Conservation (phyloP, 2,797 vertebrate genomes). For the Enteromius viviparus region DNA sequence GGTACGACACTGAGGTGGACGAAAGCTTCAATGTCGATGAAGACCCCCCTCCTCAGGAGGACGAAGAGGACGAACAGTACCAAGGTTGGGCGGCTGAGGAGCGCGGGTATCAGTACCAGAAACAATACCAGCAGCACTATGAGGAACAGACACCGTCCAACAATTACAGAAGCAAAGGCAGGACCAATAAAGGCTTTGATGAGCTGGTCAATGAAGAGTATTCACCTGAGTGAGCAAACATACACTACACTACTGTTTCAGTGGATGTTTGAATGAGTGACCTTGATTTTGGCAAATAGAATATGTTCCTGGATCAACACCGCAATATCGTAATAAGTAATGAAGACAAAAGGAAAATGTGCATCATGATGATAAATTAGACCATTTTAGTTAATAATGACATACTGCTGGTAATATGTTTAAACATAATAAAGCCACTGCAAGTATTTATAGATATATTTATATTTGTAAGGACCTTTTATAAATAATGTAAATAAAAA, state of each 20-base stretch:
- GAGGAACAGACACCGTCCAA: constrained; percentile 28
- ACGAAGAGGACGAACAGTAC: constrained; percentile 72
- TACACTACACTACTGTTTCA: neutral
- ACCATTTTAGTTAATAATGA: neutral
- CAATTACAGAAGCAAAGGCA: constrained; percentile 43
- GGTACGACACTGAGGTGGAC: constrained; percentile 89
- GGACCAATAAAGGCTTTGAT: constrained; percentile 70
- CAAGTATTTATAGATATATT: neutral
- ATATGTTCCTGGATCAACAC: neutral
- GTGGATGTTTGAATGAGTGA: constrained; percentile 64
- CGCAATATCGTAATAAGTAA: neutral
- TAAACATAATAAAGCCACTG: neutral
- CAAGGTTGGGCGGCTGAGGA: constrained; percentile 87
- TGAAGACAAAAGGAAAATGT: neutral
- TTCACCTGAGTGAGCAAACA: constrained; percentile 73
- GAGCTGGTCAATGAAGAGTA: constrained; percentile 81
- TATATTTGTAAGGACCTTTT: too few species aligned
- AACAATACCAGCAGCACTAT: constrained; percentile 50
- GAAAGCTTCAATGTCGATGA: constrained; percentile 86
- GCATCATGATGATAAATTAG: neutral
- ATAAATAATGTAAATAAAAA: too few species aligned
- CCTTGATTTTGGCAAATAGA: neutral
- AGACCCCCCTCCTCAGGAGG: constrained; percentile 70
- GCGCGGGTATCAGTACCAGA: constrained; percentile 79
- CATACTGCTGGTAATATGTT: neutral